Evolutionary conservation across 2,888 invertebrate genomes (phyloP), one percentile per base, ranked within the genome.

Genomic region (Erebia palarica): DNA sequence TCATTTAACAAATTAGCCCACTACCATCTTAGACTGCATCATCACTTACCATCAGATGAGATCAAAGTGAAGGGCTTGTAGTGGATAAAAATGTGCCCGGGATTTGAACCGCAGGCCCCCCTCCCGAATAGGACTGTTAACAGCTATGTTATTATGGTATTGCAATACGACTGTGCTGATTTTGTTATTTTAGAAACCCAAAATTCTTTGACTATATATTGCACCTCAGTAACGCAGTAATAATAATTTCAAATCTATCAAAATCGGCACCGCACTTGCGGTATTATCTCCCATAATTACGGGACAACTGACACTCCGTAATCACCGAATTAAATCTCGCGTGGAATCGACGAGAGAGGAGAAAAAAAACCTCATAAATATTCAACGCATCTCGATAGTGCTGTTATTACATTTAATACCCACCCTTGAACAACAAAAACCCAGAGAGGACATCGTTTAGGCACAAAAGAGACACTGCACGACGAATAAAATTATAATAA

Each of bases 401-500:
- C 81, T 81, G 81, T 84, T 85, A 85, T 86, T 84, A 85, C 84
- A 83, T 85, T 82, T 80, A 82, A 83, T 84, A 81, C 82, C 85
- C 83, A 83, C 90, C 89, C 89, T 86, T 82, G 76, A 82, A 84
- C 84, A 86, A 86, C 87, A 86, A 84, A 85, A 85, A 84, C 82
- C 79, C 83, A 78, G 85, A 85, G 86, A 89, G 88, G 83, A 87
- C 86, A 85, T 83, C 90, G 89, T 92, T 92, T 92, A 92, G 75
- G 83, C 82, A 91, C 91, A 92, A 92, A 85, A 85, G 89, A 82
- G 79, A 80, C 79, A 75, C 77, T 78, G 74, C 71, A 76, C 88
- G 86, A 86, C 86, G 92, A 89, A 92, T 92, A 92, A 92, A 91
- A 92, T 92, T 91, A 92, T 91, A 91, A 92, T 92, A 92, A 92